Conservation (phyloP, 2,113 vertebrate species). For the Phaethon lepturus region DNA sequence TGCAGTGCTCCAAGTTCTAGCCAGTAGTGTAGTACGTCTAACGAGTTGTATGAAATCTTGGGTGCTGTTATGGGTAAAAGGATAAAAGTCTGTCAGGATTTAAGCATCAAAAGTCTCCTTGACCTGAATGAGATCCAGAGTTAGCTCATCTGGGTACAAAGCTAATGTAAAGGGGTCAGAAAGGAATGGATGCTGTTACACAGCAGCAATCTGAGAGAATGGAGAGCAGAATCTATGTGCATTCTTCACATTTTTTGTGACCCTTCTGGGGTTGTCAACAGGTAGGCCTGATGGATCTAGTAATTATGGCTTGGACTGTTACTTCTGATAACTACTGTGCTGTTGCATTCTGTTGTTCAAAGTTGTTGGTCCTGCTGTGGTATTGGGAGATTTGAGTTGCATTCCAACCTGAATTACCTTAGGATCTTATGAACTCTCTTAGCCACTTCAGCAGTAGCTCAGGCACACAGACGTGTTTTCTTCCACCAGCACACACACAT, state of each 20-base stretch:
- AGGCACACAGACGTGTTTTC: fast-evolving
- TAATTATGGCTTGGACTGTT: neutral
- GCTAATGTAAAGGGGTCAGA: neutral
- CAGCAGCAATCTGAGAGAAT: fast-evolving
- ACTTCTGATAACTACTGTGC: neutral
- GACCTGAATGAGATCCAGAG: neutral
- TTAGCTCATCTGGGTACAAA: neutral
- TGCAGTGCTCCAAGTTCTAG: neutral
- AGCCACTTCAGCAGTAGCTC: neutral
- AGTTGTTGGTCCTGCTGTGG: neutral
- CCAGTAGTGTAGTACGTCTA: neutral
- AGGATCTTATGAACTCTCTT: neutral
- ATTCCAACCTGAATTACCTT: neutral
- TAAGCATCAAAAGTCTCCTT: neutral
- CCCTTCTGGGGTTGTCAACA: neutral
- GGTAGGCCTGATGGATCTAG: neutral
- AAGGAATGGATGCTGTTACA: neutral
- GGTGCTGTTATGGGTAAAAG: neutral
- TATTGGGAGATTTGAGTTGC: neutral
- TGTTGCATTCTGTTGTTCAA: neutral
- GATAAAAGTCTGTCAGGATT: neutral
- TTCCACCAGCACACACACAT: neutral
- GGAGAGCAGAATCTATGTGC: neutral
- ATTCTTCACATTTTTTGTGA: neutral
- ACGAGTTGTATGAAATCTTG: neutral